A percentile compares a stretch with the other conserved stretches of the same genome.
Evolutionary conservation across 2,888 invertebrate genomes (phyloP).

Genomic region (Xanthorhoe spadicearia): DNA sequence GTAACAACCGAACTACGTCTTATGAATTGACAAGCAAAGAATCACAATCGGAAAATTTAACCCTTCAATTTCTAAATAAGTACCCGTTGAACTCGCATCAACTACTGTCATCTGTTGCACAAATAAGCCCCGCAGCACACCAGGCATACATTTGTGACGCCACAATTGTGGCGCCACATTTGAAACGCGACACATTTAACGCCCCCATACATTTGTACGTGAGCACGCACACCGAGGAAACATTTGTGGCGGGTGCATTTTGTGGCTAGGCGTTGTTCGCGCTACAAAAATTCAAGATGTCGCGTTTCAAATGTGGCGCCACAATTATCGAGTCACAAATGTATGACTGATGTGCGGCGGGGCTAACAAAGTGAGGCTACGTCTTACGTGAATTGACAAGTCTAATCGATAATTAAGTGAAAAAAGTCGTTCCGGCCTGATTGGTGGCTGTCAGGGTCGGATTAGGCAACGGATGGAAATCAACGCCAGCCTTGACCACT

Average conservation of each 20-base stretch:
- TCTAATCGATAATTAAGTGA: conserved; percentile 70
- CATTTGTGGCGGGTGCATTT: too few relatives aligned
- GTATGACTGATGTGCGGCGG: too few relatives aligned
- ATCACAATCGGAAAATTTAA: not conserved
- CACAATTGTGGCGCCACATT: too few relatives aligned
- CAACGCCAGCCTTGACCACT: conserved; percentile 72
- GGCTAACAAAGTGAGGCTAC: conserved; percentile 21
- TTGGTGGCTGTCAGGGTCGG: conserved; percentile 77
- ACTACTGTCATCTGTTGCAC: conserved; percentile 31
- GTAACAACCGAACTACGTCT: conserved; percentile 18
- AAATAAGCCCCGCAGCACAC: too few relatives aligned
- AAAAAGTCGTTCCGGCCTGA: conserved; percentile 82
- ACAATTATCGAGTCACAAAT: too few relatives aligned
- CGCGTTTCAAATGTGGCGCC: too few relatives aligned
- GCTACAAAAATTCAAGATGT: too few relatives aligned
- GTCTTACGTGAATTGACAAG: conserved; percentile 49
- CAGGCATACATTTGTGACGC: too few relatives aligned
- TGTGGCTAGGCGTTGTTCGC: too few relatives aligned
- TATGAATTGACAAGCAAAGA: conserved; percentile 9
- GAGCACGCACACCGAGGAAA: too few relatives aligned
- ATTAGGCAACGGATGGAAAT: conserved; percentile 80
- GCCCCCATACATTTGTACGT: too few relatives aligned
- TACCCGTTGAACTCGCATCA: not conserved
- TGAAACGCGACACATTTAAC: too few relatives aligned
- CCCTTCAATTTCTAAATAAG: not conserved